Conservation (phyloP, 1,140 invertebrate genomes). For the Bombus polaris region DNA sequence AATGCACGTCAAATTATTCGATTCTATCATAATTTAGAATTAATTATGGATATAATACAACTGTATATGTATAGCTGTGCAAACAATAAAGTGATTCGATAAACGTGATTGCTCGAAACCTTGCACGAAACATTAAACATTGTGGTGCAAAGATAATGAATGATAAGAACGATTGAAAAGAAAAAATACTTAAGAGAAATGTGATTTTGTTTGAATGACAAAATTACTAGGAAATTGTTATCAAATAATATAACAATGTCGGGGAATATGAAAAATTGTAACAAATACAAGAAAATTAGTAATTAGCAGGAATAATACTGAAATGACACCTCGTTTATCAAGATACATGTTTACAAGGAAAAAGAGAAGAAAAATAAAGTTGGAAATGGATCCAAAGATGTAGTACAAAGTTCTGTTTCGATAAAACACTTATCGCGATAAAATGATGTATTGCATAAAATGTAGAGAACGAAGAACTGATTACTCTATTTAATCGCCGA, state of each 20-base stretch:
- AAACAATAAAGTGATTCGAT: not conserved
- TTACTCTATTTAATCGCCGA: constrained; percentile 37
- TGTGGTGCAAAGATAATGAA: not conserved
- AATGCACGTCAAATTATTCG: too few relatives aligned
- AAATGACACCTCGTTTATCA: too few relatives aligned
- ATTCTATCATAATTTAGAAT: too few relatives aligned
- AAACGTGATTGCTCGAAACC: not conserved
- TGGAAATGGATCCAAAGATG: constrained; percentile 3
- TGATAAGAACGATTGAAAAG: not conserved
- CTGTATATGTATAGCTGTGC: not conserved
- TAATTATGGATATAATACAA: too few relatives aligned
- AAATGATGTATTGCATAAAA: constrained; percentile 23
- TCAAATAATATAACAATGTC: too few relatives aligned
- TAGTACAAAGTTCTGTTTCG: constrained; percentile 27
- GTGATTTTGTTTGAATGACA: not conserved
- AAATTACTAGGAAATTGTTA: too few relatives aligned
- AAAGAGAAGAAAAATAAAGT: not conserved
- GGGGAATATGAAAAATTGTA: too few relatives aligned
- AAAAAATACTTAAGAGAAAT: not conserved
- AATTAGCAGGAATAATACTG: not conserved
- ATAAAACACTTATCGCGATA: constrained; percentile 35
- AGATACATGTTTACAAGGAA: not conserved
- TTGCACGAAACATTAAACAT: not conserved
- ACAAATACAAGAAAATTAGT: not conserved
- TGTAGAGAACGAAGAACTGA: not conserved